A percentile compares a stretch with the other conserved stretches of the same genome.
Conservation (phyloP, 2,888 invertebrate genomes). For the Plebejus melissa region DNA sequence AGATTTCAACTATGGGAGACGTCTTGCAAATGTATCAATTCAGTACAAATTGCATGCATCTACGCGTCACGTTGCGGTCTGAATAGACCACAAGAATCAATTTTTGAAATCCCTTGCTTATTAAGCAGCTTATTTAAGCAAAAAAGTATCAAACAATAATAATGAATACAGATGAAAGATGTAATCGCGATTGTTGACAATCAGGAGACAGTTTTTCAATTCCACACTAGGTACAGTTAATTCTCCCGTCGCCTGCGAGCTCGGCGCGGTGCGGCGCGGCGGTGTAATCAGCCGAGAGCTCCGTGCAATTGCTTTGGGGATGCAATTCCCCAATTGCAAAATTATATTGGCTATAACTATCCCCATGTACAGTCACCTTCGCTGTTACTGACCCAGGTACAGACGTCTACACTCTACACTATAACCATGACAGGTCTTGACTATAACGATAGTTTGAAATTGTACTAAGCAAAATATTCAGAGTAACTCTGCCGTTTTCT, state of each 20-base stretch:
- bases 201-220: neutral
- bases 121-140: too few species aligned
- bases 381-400: neutral
- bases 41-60: too few species aligned
- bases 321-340: conserved; percentile 30
- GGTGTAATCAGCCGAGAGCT: conserved; percentile 17
- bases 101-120: too few species aligned
- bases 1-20: too few species aligned
- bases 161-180: neutral
- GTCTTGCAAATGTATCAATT: too few species aligned
- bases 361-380: neutral
- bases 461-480: too few species aligned
- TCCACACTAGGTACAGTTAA: neutral
- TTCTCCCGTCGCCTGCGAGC: neutral
- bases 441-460: too few species aligned
- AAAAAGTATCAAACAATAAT: too few species aligned
- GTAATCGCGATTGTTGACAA: neutral
- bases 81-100: too few species aligned
- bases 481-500: too few species aligned
- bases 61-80: too few species aligned
- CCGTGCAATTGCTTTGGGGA: conserved; percentile 26
- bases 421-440: neutral
- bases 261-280: neutral
- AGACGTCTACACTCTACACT: neutral
- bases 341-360: conserved; percentile 26